Evolutionary conservation across 23 tunicate species (phyloP).

Genomic region (Diplosoma virens): DNA sequence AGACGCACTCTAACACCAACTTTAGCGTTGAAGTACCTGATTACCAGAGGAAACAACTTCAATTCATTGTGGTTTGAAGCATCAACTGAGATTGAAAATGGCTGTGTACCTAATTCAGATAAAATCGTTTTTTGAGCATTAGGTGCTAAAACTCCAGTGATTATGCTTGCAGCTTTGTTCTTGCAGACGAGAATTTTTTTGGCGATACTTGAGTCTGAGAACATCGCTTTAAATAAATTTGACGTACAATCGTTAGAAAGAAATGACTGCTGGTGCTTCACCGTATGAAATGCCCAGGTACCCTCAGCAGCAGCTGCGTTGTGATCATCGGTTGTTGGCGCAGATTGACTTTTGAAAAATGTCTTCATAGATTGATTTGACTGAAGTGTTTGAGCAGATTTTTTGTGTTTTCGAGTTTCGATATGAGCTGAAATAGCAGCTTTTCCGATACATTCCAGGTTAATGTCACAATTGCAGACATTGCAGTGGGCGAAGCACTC

Average conservation of each 20-base stretch:
- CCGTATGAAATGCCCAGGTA: conserved; percentile 43
- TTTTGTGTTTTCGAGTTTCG: not conserved
- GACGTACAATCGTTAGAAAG: conserved; percentile 40
- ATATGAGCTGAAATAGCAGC: not conserved
- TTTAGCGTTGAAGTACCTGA: conserved; percentile 45
- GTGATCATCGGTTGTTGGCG: not conserved
- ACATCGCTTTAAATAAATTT: conserved; percentile 12
- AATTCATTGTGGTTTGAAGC: not conserved
- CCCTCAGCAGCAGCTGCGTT: conserved; percentile 36
- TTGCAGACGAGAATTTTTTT: not conserved
- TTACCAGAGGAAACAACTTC: conserved; percentile 15
- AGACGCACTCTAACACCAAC: conserved; percentile 46
- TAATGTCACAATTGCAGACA: not conserved
- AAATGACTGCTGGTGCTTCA: conserved; percentile 42
- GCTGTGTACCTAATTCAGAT: conserved; percentile 13
- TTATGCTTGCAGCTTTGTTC: conserved; percentile 18
- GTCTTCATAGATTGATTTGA: conserved; percentile 15
- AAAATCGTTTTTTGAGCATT: conserved; percentile 10
- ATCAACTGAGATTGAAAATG: conserved; percentile 22
- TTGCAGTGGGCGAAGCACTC: conserved; percentile 7
- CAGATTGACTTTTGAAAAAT: conserved; percentile 6
- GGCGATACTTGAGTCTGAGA: conserved; percentile 2
- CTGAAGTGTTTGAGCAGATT: not conserved
- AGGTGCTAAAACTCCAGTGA: conserved; percentile 43
- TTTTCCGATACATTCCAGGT: not conserved